Evolutionary conservation across 2,888 invertebrate genomes (phyloP).

Genomic region (Vannuccia rotundouncinata): DNA sequence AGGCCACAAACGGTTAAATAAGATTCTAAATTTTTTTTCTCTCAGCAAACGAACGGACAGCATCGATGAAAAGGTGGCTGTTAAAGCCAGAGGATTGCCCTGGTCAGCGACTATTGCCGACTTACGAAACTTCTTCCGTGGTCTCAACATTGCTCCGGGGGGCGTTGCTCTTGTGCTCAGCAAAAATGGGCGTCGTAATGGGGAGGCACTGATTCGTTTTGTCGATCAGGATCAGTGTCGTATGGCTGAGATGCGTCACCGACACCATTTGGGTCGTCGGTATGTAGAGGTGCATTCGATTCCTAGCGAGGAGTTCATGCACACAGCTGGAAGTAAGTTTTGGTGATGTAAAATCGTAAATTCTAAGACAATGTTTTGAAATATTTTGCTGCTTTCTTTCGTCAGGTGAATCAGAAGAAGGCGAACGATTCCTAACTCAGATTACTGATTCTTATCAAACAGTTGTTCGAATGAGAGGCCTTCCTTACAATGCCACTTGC

Average conservation of each 20-base stretch:
- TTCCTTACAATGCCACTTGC: too few species aligned
- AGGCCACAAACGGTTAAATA: too few species aligned
- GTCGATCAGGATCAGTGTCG: conserved; percentile 88
- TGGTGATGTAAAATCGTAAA: too few species aligned
- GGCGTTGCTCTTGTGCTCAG: conserved; percentile 63
- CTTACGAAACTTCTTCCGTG: conserved; percentile 95
- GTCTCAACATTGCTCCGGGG: conserved; percentile 75
- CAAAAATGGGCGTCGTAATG: conserved; percentile 92
- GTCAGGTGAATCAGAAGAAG: too few species aligned
- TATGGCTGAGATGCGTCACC: conserved; percentile 92
- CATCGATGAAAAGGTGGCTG: conserved; percentile 88
- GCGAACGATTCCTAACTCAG: too few species aligned
- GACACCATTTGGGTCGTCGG: conserved; percentile 89
- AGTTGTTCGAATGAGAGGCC: too few species aligned
- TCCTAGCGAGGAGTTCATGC: conserved; percentile 88
- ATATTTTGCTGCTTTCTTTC: too few species aligned
- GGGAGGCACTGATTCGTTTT: conserved; percentile 93
- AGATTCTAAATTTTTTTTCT: conserved; percentile 40
- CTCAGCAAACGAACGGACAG: conserved; percentile 74
- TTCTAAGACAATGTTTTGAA: too few species aligned
- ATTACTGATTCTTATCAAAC: too few species aligned
- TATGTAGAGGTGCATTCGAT: conserved; percentile 99
- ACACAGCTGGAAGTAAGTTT: conserved; percentile 80
- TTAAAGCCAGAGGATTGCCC: conserved; percentile 90
- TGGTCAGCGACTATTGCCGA: conserved; percentile 99